A percentile compares a stretch with the other conserved stretches of the same genome.
phyloP scores from a whole-genome alignment of 2,888 invertebrate species.

The Petrolisthes manimaculis region DNA sequence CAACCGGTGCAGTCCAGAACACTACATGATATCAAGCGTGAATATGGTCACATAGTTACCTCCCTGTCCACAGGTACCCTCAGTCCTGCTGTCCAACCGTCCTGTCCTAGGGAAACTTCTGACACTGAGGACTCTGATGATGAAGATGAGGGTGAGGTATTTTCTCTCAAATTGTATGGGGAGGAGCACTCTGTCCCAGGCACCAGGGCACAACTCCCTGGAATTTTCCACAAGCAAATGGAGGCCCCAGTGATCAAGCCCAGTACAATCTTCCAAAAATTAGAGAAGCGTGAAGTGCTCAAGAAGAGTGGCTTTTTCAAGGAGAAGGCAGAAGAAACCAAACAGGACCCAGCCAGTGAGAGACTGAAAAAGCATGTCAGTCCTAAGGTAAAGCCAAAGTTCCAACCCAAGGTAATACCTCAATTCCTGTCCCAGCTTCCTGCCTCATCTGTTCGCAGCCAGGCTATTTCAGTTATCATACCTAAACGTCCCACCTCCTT shows the following conservation, averaged over 20 bases:
- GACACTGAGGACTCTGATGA: conserved; percentile 64
- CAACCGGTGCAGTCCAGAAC: conserved; percentile 44
- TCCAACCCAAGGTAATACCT: background rate
- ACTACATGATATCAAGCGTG: conserved; percentile 26
- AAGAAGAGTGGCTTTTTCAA: conserved; percentile 30
- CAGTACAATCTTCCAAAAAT: conserved; percentile 37
- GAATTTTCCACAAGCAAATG: conserved; percentile 45
- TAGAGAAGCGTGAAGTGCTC: conserved; percentile 47
- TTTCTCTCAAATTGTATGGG: conserved; percentile 51
- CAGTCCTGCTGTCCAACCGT: conserved; percentile 23
- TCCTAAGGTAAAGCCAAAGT: background rate
- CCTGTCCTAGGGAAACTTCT: conserved; percentile 27
- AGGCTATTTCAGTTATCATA: conserved; percentile 9
- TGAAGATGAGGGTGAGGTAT: conserved; percentile 65
- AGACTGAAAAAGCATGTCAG: conserved; percentile 7
- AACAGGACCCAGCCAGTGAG: conserved; percentile 1
- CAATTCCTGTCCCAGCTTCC: conserved; percentile 4
- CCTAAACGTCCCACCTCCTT: conserved; percentile 60
- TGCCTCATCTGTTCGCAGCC: background rate
- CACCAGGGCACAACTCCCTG: conserved; percentile 39
- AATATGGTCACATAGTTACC: conserved; percentile 36
- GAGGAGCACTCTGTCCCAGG: conserved; percentile 14
- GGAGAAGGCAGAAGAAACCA: conserved; percentile 25
- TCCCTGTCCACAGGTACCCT: conserved; percentile 43
- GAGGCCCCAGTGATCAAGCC: conserved; percentile 34